Conservation (phyloP, 2,113 vertebrate species). For the Larimichthys polyactis region DNA sequence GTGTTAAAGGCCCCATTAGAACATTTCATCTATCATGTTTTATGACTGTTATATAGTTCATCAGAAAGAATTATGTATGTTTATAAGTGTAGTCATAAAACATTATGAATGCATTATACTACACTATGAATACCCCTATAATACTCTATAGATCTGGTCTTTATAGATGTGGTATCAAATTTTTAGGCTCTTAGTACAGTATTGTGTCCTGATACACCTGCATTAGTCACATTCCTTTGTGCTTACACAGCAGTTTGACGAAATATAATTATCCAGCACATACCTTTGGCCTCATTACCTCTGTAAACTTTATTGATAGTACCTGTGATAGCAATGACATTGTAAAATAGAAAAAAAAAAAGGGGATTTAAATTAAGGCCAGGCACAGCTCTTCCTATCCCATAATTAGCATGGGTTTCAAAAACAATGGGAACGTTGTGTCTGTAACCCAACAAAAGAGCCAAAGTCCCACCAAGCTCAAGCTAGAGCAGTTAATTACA, state of each 20-base stretch:
- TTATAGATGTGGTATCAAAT: too few relatives aligned
- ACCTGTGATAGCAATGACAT: constrained; percentile 4
- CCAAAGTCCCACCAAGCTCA: constrained; percentile 12
- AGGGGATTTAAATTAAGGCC: not conserved
- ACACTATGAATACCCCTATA: too few relatives aligned
- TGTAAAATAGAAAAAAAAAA: constrained; percentile 4
- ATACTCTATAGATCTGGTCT: too few relatives aligned
- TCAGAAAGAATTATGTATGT: too few relatives aligned
- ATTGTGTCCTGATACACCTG: not conserved
- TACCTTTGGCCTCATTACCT: constrained; percentile 24
- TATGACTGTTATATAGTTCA: too few relatives aligned
- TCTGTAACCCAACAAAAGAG: constrained; percentile 40
- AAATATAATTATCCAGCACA: constrained; percentile 13
- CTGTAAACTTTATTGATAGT: constrained; percentile 22
- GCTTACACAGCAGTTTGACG: constrained; percentile 9
- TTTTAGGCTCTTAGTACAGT: not conserved
- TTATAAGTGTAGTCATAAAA: too few relatives aligned
- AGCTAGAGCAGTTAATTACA: constrained; percentile 24
- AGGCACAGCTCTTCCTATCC: not conserved
- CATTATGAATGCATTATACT: too few relatives aligned
- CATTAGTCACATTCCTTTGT: constrained; percentile 6
- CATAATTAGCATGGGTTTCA: constrained; percentile 42
- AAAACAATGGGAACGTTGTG: constrained; percentile 34
- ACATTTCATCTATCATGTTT: too few relatives aligned
- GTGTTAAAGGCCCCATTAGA: too few relatives aligned